Evolutionary conservation across 2,797 vertebrate species (phyloP), one percentile per base, ranked within the genome.

Genomic region (Australoheros facetus): DNA sequence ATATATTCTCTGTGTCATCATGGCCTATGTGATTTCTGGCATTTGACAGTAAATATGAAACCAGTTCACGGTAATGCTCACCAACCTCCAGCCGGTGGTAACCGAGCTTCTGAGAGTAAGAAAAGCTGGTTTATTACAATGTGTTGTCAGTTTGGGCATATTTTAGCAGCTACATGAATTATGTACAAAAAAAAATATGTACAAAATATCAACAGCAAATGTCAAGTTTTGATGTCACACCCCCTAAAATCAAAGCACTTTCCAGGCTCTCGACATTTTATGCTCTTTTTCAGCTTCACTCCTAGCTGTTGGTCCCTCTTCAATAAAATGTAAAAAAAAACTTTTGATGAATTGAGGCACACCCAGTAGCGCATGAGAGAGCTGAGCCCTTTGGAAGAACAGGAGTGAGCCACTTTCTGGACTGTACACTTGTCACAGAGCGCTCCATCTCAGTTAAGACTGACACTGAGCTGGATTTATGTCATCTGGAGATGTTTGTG

Each of bases 401-500:
- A 34, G 56, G 56, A 73, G 58, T 21, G 21, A 79, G 78, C 39
- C 78, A 51, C 26, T 81, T 84, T 66, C 53, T 74, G 64, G 42
- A 69, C n/a, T 17, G 34, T 71, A 81, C 51, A 9, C 64, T 79
- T 75, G 77, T 85, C 42, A 42, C 21, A 82, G 7, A 69, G 70
- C 62, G 62, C 58, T 77, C 59, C 26, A n/a, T 69, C 5, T 74
- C 69, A 79, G 80, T 53, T 73, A 73, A 74, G 16, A 37, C 10
- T 80, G 79, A 75, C 53, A 72, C 19, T 70, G 58, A 66, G 75
- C 73, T 79, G 73, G 48, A 72, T 87, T 81, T 78, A 64, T 74
- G 37, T 76, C n/a, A 56, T 12, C 45, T 42, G 60, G 39, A 76
- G 53, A 54, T 59, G 21, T 69, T 83, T 53, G 4, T 70, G 28